Evolutionary conservation across 2,888 invertebrate species (phyloP).

Genomic region (Syrista parreyssii): DNA sequence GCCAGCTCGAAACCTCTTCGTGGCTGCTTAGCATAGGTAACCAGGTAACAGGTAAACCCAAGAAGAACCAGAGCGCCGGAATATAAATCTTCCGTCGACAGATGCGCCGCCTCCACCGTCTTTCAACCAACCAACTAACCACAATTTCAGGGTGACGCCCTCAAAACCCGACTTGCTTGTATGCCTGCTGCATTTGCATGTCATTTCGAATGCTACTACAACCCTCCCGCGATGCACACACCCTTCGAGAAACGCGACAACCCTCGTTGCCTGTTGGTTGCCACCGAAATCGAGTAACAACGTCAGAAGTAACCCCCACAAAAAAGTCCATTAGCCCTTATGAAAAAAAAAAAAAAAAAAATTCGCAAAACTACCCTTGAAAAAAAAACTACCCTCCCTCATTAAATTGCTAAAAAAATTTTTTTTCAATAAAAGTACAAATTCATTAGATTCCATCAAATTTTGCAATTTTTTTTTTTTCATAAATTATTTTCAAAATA

Average conservation of each 20-base stretch:
- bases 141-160: constrained; percentile 62
- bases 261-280: not conserved
- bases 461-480: not conserved
- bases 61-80: constrained; percentile 29
- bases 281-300: not conserved
- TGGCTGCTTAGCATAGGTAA: constrained; percentile 8
- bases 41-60: constrained; percentile 5
- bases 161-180: constrained; percentile 46
- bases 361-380: not conserved
- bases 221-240: not conserved
- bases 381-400: not conserved
- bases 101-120: constrained; percentile 61
- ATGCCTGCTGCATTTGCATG: constrained; percentile 50
- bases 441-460: not conserved
- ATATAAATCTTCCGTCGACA: constrained; percentile 63
- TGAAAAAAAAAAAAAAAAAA: not conserved
- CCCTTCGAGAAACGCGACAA: not conserved
- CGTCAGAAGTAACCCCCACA: not conserved
- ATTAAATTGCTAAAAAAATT: not conserved
- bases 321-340: too few relatives aligned
- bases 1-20: not conserved
- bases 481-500: not conserved
- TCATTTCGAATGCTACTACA: constrained; percentile 41
- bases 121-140: constrained; percentile 60
- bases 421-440: too few relatives aligned